phyloP scores from a whole-genome alignment of 2,888 invertebrate species.

The Heliconius sara region DNA sequence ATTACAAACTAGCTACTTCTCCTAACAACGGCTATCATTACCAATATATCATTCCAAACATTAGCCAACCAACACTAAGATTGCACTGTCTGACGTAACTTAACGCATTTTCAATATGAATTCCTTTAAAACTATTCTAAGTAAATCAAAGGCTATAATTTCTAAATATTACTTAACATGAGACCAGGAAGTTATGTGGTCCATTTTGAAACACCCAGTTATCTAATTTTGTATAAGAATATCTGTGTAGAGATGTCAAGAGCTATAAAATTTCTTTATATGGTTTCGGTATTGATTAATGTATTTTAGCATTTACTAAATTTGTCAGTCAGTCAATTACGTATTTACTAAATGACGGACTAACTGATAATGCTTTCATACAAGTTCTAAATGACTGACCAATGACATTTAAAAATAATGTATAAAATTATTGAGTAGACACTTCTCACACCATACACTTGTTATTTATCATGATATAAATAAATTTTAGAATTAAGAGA shows the following conservation, averaged over 20 bases:
- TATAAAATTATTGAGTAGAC: no score
- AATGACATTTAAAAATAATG: no score
- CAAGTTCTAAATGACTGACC: no score
- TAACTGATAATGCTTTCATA: no score
- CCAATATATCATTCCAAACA: slow-evolving; percentile 18
- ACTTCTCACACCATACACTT: no score
- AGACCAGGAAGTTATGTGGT: slow-evolving; percentile 27
- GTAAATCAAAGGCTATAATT: slow-evolving; percentile 36
- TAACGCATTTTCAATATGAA: slow-evolving; percentile 31
- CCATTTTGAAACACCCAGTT: slow-evolving; percentile 33
- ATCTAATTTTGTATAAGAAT: slow-evolving; percentile 33
- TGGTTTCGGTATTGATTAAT: not conserved
- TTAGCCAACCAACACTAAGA: slow-evolving; percentile 13
- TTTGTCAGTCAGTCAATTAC: no score
- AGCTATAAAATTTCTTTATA: not conserved
- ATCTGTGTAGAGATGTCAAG: slow-evolving; percentile 16
- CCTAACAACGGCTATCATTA: slow-evolving; percentile 11
- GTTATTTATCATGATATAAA: no score
- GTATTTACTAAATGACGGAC: no score
- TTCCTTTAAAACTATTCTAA: slow-evolving; percentile 25
- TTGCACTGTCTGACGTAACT: slow-evolving; percentile 21
- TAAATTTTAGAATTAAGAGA: no score
- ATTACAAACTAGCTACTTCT: slow-evolving; percentile 3
- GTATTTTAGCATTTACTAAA: not conserved
- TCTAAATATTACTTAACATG: slow-evolving; percentile 31